These are phyloP conservation scores for Myotis davidii DNA, from an alignment of 2,113 vertebrate genomes.

Conservation along the genomic window DNA sequence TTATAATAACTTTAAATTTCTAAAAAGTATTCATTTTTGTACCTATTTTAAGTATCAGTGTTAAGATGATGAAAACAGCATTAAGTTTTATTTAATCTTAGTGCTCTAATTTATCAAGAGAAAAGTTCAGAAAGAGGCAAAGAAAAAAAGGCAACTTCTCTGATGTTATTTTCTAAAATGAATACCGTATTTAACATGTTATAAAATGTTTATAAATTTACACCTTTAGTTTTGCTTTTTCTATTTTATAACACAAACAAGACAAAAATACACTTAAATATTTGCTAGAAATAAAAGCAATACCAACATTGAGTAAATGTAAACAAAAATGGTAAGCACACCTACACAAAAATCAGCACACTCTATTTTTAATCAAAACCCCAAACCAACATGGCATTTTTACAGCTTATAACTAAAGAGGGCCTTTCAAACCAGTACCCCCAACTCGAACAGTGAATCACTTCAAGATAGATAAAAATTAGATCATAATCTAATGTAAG, in stretches of 20 bases:
- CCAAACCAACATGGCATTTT: conserved; percentile 76
- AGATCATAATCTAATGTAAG: conserved; percentile 53
- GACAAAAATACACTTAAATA: conserved; percentile 73
- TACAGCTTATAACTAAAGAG: conserved; percentile 71
- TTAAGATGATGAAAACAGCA: conserved; percentile 24
- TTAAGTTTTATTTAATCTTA: conserved; percentile 3
- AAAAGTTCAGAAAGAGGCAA: conserved; percentile 2
- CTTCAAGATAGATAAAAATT: conserved; percentile 69
- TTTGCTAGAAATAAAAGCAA: conserved; percentile 73
- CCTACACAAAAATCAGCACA: conserved; percentile 73
- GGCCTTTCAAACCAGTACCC: conserved; percentile 69
- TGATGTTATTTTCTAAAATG: conserved; percentile 23
- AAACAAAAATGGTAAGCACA: conserved; percentile 70
- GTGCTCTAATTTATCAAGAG: not conserved
- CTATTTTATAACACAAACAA: conserved; percentile 68
- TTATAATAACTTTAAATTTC: not conserved
- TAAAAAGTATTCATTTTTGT: not conserved
- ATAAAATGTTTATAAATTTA: conserved; percentile 48
- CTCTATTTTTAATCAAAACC: conserved; percentile 77
- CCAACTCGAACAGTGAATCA: conserved; percentile 53
- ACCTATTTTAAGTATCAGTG: not conserved
- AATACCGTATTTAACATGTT: conserved; percentile 33
- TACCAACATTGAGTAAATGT: conserved; percentile 69
- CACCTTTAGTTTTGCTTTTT: conserved; percentile 55
- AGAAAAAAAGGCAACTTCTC: not conserved